Base-by-base conservation (phyloP, 2,888 invertebrate genomes). In the Portevinia maculata region DNA sequence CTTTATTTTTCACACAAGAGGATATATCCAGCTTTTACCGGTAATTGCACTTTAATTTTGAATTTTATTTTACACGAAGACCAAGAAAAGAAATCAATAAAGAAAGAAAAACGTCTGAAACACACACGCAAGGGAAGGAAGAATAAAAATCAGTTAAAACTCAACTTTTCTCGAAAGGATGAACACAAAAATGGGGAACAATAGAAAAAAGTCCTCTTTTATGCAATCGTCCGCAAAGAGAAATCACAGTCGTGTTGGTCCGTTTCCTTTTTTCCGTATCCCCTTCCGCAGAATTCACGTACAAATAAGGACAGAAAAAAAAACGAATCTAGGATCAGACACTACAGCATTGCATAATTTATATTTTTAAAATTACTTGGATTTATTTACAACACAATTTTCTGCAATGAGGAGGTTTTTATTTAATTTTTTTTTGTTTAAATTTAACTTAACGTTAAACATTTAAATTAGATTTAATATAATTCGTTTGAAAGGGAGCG, bases 321-420 rank as follows among this genome's bases (percentile, higher is more conserved):
- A 32, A 34, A 57, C 41, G 48, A 59, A 30, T 28, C 15, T 30
- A n/a, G 24, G 15, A 34, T 73, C 44, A 57, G 55, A 62, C 55
- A 67, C 69, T 44, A 53, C 30, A 46, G 48, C 59, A 41, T 79
- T 79, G 79, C 79, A 79, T 79, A 79, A 79, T 79, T 60, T 21
- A 39, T 37, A 13, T 60, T 30, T 53, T 28, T 19, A 8, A 19
- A 44, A 19, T 41, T 41, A 32, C 19, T 57, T 44, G 24, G 15
- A 32, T n/a, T 44, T 37, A 48, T 17, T 46, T 41, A n/a, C n/a
- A n/a, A n/a, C n/a, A n/a, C n/a, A n/a, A n/a, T n/a, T 46, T 52
- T 41, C 11, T 15, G 9, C 4, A 34, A n/a, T 32, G 59, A 13
- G 19, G 53, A 34, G 3, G 19, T 60, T 41, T 41, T 60, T 52